These are phyloP conservation scores for Paradisaea rubra DNA, from an alignment of 2,113 vertebrate genomes.

Conservation along the genomic window DNA sequence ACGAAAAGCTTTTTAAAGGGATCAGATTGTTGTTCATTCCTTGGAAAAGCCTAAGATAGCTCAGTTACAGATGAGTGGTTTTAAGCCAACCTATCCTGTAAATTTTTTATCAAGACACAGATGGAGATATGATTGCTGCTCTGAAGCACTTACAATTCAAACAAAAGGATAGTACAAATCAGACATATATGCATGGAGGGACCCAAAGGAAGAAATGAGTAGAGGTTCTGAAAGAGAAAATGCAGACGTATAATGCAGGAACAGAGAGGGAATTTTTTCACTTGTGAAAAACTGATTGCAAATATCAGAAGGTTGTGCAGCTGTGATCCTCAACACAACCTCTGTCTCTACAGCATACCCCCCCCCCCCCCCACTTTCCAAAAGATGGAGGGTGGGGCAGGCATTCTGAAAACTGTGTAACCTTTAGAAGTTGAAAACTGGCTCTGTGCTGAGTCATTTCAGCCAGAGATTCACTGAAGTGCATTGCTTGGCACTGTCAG, in stretches of 20 bases:
- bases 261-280: background rate
- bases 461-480: background rate
- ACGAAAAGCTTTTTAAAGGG: background rate
- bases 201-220: background rate
- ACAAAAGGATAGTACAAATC: conserved; percentile 2
- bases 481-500: background rate
- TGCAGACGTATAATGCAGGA: background rate
- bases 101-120: background rate
- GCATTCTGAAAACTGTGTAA: background rate
- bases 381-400: background rate
- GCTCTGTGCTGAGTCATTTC: background rate
- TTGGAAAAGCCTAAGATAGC: background rate
- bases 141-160: background rate
- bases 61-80: background rate
- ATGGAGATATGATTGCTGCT: background rate
- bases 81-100: background rate
- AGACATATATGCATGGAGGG: background rate
- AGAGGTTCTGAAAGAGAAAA: conserved; percentile 4
- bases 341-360: background rate
- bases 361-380: fast-evolving
- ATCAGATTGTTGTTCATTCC: background rate
- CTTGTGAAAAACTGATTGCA: background rate
- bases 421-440: fast-evolving
- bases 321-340: background rate
- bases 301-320: background rate